Base-by-base conservation (phyloP, 2,888 invertebrate genomes). In the Penaeus monodon region DNA sequence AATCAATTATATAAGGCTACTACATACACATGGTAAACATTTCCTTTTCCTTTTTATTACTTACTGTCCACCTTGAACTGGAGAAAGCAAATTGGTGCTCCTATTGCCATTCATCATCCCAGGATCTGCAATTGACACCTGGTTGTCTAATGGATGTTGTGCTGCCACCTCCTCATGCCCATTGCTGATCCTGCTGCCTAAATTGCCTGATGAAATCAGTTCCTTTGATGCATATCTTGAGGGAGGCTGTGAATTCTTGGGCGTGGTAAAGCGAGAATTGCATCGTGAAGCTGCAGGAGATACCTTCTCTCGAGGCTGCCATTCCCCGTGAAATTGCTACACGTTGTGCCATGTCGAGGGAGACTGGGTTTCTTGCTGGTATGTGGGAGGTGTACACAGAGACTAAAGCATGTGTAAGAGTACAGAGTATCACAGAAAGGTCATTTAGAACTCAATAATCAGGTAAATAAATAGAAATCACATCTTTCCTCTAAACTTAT, bases 251-350 rank as follows among this genome's bases (percentile, higher is more conserved):
- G 77, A 77, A 77, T 77, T 77, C 38, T n/a, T 38, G 20, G 77
- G 77, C 6, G 77, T 49, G 17, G 8, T 22, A 17, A 20, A 27
- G 20, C 33, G n/a, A 20, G 77, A 77, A 14, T 79, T 44, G 33
- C 63, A 22, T 22, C 83, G 83, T 29, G 86, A 87, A 22, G 73
- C 73, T 27, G 83, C 68, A 24, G 86, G 86, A 44, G 86, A 83
- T 7, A n/a, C 24, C 70, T 24, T 87, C 86, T 27, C 83, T 70
- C 22, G 86, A 87, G 49, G 86, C 82, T 8, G 86, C 82, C 64
- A 70, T 38, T n/a, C 82, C 66, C 38, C 86, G 82, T n/a, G 29
- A 33, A 27, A 87, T 78, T 70, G 86, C 86, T 57, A 66, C 86
- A 73, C 68, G 57, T 64, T 27, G 38, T 14, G 80, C 57, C 85